Evolutionary conservation across 2,113 vertebrate genomes (phyloP), one percentile per base, ranked within the genome.

Genomic region (Hydrochoerus hydrochaeris): DNA sequence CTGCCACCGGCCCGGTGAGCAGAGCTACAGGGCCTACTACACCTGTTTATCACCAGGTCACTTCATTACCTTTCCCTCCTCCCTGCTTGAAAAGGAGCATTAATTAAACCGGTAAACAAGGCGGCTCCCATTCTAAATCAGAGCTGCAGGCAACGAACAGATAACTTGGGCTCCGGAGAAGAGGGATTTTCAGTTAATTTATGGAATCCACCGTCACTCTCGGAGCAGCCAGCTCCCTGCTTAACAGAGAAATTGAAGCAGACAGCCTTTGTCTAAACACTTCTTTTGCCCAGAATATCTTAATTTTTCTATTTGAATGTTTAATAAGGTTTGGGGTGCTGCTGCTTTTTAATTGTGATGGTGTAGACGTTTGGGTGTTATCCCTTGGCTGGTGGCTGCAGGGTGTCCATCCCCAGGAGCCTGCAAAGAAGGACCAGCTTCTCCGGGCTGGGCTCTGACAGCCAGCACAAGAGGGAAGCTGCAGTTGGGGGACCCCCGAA

Each of bases 41-140:
- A 99, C 99, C 99, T 99, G 98, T 99, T 99, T 98, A 98, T 99
- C 98, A 93, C 91, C 41, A 2, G 98, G 98, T 92, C 98, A 82
- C 97, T 98, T 98, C 98, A 97, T 98, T 98, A 98, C 97, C 98
- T 97, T 98, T 97, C 97, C 96, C 97, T 98, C 97, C 98, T 98
- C 97, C 98, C 95, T 89, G 82, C 97, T 97, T 98, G 98, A 98
- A 98, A 98, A 98, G 98, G 97, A 98, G 98, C 98, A 98, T 99
- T 99, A 99, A 99, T 99, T 99, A 99, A 99, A 98, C 98, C 98
- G 98, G 99, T 98, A 99, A 99, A 99, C 99, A 99, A 99, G 98
- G 96, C 97, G 97, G 98, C 94, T 98, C 98, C 98, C 98, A 96
- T 98, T 99, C 98, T 98, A 99, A 99, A 99, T 98, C 99, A 98